phyloP scores from a whole-genome alignment of 2,797 vertebrate genomes.

The Mastacembelus armatus region DNA sequence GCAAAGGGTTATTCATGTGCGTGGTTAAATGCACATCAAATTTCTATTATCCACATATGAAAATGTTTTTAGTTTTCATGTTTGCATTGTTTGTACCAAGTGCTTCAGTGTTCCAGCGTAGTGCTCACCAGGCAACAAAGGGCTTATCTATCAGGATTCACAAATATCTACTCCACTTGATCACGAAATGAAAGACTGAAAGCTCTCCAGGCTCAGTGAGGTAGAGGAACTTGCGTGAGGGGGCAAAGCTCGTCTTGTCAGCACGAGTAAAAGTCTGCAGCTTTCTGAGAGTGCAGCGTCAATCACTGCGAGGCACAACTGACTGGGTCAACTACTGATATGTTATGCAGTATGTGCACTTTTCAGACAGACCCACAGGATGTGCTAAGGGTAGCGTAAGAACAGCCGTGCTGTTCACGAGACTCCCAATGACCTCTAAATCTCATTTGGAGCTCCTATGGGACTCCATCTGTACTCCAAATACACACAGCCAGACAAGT shows the following conservation, averaged over 20 bases:
- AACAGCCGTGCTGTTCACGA: slow-evolving; percentile 44
- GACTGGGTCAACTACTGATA: slow-evolving; percentile 74
- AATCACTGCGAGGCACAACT: slow-evolving; percentile 67
- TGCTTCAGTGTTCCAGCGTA: slow-evolving; percentile 13
- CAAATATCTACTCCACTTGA: slow-evolving; percentile 54
- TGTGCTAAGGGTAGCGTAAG: slow-evolving; percentile 56
- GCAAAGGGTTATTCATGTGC: background rate
- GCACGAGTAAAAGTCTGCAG: slow-evolving; percentile 68
- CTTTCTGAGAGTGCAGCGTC: slow-evolving; percentile 66
- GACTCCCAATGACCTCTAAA: slow-evolving; percentile 59
- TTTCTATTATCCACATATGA: slow-evolving; percentile 43
- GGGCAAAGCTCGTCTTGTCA: slow-evolving; percentile 74
- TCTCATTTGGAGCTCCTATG: slow-evolving; percentile 44
- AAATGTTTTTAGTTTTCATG: slow-evolving; percentile 35
- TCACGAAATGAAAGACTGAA: slow-evolving; percentile 51
- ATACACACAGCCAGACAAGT: slow-evolving; percentile 12
- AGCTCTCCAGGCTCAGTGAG: slow-evolving; percentile 42
- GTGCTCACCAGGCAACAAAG: slow-evolving; percentile 28
- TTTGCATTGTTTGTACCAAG: slow-evolving; percentile 30
- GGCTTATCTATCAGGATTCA: slow-evolving; percentile 38
- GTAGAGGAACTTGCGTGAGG: slow-evolving; percentile 44
- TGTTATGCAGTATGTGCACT: slow-evolving; percentile 74
- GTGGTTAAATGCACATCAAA: slow-evolving; percentile 31
- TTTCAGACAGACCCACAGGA: slow-evolving; percentile 60
- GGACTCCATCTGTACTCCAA: slow-evolving; percentile 33